Evolutionary conservation across 2,113 vertebrate genomes (phyloP).

Genomic region (Tupaia chinensis): DNA sequence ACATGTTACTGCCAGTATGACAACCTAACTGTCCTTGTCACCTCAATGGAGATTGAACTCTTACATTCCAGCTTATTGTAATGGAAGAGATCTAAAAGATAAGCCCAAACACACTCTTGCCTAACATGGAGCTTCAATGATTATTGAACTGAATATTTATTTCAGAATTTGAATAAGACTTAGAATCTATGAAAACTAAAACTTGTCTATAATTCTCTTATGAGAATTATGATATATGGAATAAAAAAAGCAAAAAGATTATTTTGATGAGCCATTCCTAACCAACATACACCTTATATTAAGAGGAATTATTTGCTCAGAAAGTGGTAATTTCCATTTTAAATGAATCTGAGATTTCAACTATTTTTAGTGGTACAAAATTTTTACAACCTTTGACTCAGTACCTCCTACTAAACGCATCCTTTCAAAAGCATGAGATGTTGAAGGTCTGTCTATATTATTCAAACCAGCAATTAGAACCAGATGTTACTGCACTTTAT

Average conservation of each 20-base stretch:
- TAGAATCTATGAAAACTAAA: slow-evolving; percentile 59
- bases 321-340: slow-evolving; percentile 81
- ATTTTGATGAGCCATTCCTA: slow-evolving; percentile 60
- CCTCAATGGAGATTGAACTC: not conserved
- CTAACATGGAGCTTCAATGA: not conserved
- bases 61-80: not conserved
- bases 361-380: slow-evolving; percentile 86
- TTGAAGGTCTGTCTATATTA: slow-evolving; percentile 88
- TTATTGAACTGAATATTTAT: slow-evolving; percentile 58
- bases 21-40: not conserved
- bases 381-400: slow-evolving; percentile 89
- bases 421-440: slow-evolving; percentile 87
- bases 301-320: slow-evolving; percentile 60
- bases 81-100: slow-evolving; percentile 8
- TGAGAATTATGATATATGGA: slow-evolving; percentile 29
- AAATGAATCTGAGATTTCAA: slow-evolving; percentile 83
- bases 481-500: slow-evolving; percentile 89
- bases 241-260: not conserved
- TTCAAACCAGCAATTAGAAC: slow-evolving; percentile 90
- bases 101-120: not conserved
- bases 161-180: slow-evolving; percentile 58
- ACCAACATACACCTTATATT: slow-evolving; percentile 41
- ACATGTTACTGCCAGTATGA: not conserved
- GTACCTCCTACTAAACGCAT: slow-evolving; percentile 85
- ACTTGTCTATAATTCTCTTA: slow-evolving; percentile 6